A percentile compares a stretch with the other conserved stretches of the same genome.
phyloP scores from a whole-genome alignment of 2,888 invertebrate genomes.

The Fissipunctia ypsillon region DNA sequence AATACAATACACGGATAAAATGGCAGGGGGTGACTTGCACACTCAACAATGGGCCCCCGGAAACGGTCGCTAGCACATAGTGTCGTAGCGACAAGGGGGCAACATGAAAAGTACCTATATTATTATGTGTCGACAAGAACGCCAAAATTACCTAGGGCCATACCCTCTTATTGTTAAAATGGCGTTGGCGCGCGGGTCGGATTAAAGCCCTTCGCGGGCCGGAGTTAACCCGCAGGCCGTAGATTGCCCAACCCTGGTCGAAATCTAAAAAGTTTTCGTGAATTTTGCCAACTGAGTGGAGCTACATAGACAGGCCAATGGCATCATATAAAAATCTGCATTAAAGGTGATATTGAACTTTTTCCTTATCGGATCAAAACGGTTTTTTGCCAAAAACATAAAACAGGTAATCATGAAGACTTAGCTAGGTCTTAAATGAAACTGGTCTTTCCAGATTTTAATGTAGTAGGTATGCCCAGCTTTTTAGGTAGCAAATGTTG shows the following conservation, averaged over 20 bases:
- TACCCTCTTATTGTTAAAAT: not conserved
- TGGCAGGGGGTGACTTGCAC: no score
- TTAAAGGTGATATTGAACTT: not conserved
- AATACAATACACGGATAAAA: no score
- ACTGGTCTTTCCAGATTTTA: constrained; percentile 5
- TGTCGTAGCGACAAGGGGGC: no score
- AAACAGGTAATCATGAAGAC: constrained; percentile 1
- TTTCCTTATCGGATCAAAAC: not conserved
- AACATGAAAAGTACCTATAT: no score
- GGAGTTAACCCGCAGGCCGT: not conserved
- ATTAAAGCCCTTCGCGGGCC: not conserved
- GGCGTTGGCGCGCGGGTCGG: not conserved
- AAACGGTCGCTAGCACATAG: no score
- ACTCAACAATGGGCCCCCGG: no score
- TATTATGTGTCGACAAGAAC: not conserved
- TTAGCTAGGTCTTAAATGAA: not conserved
- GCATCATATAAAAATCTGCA: not conserved
- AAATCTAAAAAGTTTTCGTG: not conserved
- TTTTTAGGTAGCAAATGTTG: not conserved
- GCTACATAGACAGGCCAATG: not conserved
- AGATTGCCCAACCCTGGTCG: not conserved
- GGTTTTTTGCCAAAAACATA: not conserved
- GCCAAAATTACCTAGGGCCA: not conserved
- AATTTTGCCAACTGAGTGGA: not conserved
- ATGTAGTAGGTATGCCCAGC: not conserved